Percentiles rank a stretch among this genome's conserved stretches.
Evolutionary conservation across 2,888 invertebrate species (phyloP).

Genomic region (Campopleginae sp.): DNA sequence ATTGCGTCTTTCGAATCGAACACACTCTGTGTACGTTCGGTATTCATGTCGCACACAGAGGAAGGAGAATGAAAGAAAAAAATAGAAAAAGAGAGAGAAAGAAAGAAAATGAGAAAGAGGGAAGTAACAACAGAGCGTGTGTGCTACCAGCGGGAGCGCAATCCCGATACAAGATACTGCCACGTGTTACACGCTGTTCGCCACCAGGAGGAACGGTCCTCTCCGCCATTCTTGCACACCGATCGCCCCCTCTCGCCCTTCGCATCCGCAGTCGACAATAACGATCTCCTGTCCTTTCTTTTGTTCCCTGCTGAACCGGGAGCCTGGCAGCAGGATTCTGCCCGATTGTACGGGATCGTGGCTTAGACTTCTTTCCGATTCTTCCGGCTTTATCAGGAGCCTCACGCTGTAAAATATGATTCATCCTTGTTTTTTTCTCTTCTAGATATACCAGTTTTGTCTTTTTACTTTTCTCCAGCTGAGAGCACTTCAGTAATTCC

Average conservation of each 20-base stretch:
- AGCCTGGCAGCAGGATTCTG: conserved; percentile 33
- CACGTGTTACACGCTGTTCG: conserved; percentile 84
- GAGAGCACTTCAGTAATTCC: conserved; percentile 4
- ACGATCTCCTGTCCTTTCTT: conserved; percentile 68
- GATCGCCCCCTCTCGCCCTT: conserved; percentile 33
- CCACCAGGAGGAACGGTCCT: conserved; percentile 81
- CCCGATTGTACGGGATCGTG: conserved; percentile 39
- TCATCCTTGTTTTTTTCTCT: conserved; percentile 36
- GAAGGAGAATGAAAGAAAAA: conserved; percentile 52
- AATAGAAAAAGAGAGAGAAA: conserved; percentile 47
- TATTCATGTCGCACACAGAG: conserved; percentile 42
- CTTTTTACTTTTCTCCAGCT: not conserved
- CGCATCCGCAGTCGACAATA: conserved; percentile 68
- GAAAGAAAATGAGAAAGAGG: conserved; percentile 72
- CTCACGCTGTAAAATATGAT: not conserved
- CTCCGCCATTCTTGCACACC: conserved; percentile 74
- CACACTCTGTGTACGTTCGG: conserved; percentile 47
- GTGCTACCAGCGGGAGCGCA: conserved; percentile 81
- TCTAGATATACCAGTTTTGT: not conserved
- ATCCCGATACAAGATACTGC: conserved; percentile 83
- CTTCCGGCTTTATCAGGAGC: conserved; percentile 50
- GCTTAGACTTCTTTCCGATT: conserved; percentile 48
- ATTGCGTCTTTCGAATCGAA: conserved; percentile 60
- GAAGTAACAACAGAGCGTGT: conserved; percentile 74
- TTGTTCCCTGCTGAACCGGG: conserved; percentile 58